A percentile compares a stretch with the other conserved stretches of the same genome.
Evolutionary conservation across 2,797 vertebrate species (phyloP).

Genomic region (Megalops cyprinoides): DNA sequence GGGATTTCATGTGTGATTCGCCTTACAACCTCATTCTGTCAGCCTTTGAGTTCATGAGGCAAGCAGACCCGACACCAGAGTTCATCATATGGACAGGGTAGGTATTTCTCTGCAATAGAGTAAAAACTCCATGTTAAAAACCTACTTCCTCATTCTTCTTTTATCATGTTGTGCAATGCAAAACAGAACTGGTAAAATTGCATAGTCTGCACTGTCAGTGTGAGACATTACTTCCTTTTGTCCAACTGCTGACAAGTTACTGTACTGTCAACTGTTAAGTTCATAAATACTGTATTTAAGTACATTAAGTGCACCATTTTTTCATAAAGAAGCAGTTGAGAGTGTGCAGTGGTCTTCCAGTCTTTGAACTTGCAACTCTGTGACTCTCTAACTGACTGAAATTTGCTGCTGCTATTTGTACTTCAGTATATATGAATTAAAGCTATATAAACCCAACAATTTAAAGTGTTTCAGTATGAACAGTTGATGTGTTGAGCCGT

Average conservation of each 20-base stretch:
- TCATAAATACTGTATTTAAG: not conserved
- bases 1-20: conserved; percentile 92
- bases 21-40: conserved; percentile 91
- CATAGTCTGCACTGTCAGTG: not conserved
- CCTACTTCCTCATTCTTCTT: not conserved
- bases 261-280: not conserved
- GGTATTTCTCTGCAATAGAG: conserved; percentile 48
- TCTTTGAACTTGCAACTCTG: not conserved
- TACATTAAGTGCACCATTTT: not conserved
- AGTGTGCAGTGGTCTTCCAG: not conserved
- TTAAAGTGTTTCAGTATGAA: not conserved
- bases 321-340: not conserved
- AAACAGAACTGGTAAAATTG: not conserved
- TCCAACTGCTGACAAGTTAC: not conserved
- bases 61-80: conserved; percentile 73
- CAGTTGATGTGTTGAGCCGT: not conserved
- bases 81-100: conserved; percentile 97
- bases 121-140: too few species aligned
- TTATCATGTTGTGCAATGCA: not conserved
- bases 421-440: not conserved
- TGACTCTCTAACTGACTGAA: not conserved
- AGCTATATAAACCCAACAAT: not conserved
- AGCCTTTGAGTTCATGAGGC: conserved; percentile 84
- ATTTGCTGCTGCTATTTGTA: not conserved
- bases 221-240: not conserved